These are phyloP conservation scores for Polyommatus icarus DNA, from an alignment of 2,888 invertebrate genomes.

Conservation along the genomic window DNA sequence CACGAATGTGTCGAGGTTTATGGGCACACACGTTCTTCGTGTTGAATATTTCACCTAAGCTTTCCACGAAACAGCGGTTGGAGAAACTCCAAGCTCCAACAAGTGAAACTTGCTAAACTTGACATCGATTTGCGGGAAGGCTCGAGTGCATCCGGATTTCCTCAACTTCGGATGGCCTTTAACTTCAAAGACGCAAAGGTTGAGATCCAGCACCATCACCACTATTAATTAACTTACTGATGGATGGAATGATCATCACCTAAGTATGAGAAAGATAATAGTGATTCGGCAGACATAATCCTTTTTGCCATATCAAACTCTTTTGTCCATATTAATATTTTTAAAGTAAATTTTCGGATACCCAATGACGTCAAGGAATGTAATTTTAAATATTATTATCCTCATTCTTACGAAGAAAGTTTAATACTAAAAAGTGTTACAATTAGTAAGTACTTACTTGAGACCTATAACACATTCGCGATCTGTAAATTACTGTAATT, in stretches of 20 bases:
- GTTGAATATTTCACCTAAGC: constrained; percentile 19
- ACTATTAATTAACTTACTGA: not conserved
- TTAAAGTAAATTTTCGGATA: not conserved
- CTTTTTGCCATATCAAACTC: no score
- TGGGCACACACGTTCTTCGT: not conserved
- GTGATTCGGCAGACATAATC: no score
- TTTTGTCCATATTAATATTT: no score
- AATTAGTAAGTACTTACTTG: not conserved
- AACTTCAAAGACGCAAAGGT: not conserved
- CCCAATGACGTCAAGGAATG: not conserved
- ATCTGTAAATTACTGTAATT: constrained; percentile 19
- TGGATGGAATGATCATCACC: not conserved
- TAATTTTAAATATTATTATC: not conserved
- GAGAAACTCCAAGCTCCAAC: constrained; percentile 29
- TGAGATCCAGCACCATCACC: not conserved
- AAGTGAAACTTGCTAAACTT: constrained; percentile 35
- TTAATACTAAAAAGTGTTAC: constrained; percentile 20
- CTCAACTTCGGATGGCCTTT: not conserved
- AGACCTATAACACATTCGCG: constrained; percentile 13
- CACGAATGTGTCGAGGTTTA: not conserved
- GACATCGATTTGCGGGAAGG: constrained; percentile 28
- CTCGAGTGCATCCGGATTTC: constrained; percentile 5
- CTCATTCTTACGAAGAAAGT: constrained; percentile 19
- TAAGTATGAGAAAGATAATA: not conserved
- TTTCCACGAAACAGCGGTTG: constrained; percentile 13